Evolutionary conservation across 2,113 vertebrate genomes (phyloP).

Genomic region (Pelecanus crispus): DNA sequence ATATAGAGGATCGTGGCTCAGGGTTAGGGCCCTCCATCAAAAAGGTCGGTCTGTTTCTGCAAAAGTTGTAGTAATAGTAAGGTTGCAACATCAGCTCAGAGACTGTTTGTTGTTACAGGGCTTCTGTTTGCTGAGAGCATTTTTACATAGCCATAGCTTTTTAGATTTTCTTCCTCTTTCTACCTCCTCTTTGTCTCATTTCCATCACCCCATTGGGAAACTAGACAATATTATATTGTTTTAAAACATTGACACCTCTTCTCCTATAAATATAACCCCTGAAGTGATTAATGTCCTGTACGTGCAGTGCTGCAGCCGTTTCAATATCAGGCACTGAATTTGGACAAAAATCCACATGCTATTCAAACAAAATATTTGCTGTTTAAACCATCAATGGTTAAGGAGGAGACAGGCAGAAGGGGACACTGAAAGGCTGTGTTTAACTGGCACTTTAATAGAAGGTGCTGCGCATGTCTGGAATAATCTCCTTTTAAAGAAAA

Average conservation of each 20-base stretch:
- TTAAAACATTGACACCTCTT: neutral
- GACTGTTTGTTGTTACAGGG: neutral
- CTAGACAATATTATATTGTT: neutral
- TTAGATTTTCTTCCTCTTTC: slow-evolving; percentile 1
- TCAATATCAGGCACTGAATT: neutral
- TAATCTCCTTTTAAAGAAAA: neutral
- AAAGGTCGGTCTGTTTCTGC: neutral
- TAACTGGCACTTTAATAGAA: neutral
- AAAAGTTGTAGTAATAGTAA: neutral
- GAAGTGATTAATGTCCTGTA: neutral
- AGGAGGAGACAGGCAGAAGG: neutral
- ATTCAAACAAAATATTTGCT: neutral
- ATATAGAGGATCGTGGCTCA: rapidly evolving
- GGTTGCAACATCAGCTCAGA: neutral
- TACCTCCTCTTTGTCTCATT: neutral
- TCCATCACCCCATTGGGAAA: neutral
- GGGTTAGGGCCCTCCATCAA: neutral
- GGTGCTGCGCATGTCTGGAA: neutral
- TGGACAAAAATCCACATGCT: neutral
- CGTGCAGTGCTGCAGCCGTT: neutral
- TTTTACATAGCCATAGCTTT: neutral
- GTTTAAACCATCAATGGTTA: neutral
- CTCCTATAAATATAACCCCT: neutral
- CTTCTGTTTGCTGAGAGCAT: neutral
- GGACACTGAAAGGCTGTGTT: neutral